A percentile compares a stretch with the other conserved stretches of the same genome.
phyloP scores from a whole-genome alignment of 2,797 vertebrate species.

The Denticeps clupeoides region DNA sequence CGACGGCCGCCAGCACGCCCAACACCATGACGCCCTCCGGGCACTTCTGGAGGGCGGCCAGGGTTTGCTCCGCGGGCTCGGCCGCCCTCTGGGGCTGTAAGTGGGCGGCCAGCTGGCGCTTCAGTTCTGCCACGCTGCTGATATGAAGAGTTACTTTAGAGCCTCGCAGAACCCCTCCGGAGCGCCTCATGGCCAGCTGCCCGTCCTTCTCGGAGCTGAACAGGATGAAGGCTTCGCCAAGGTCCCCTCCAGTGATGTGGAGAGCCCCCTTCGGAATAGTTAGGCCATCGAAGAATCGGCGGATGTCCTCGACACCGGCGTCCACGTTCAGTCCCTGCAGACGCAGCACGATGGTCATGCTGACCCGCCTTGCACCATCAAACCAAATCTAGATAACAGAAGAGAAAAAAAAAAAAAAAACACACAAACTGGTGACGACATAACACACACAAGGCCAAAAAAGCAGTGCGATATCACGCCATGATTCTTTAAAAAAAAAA shows the following conservation, averaged over 20 bases:
- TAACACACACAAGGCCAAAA: too few species aligned
- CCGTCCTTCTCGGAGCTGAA: slow-evolving; percentile 76
- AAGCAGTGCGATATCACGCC: too few species aligned
- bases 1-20: slow-evolving; percentile 44
- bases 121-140: slow-evolving; percentile 80
- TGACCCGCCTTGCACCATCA: slow-evolving; percentile 3
- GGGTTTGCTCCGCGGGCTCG: too few species aligned
- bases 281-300: slow-evolving; percentile 76
- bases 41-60: too few species aligned
- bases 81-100: too few species aligned
- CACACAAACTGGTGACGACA: slow-evolving; percentile 39
- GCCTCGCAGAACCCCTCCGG: slow-evolving; percentile 67
- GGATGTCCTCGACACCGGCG: slow-evolving; percentile 78
- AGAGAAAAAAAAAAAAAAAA: background rate
- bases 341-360: slow-evolving; percentile 81
- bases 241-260: slow-evolving; percentile 80
- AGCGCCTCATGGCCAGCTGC: slow-evolving; percentile 67
- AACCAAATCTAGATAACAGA: slow-evolving; percentile 27
- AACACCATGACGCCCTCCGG: too few species aligned
- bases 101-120: slow-evolving; percentile 62
- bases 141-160: slow-evolving; percentile 65
- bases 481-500: too few species aligned
- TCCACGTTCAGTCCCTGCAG: slow-evolving; percentile 77
- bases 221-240: slow-evolving; percentile 85
- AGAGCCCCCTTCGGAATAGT: slow-evolving; percentile 85